Evolutionary conservation across 2,888 invertebrate genomes (phyloP).

Genomic region (Stenchaetothrips biformis): DNA sequence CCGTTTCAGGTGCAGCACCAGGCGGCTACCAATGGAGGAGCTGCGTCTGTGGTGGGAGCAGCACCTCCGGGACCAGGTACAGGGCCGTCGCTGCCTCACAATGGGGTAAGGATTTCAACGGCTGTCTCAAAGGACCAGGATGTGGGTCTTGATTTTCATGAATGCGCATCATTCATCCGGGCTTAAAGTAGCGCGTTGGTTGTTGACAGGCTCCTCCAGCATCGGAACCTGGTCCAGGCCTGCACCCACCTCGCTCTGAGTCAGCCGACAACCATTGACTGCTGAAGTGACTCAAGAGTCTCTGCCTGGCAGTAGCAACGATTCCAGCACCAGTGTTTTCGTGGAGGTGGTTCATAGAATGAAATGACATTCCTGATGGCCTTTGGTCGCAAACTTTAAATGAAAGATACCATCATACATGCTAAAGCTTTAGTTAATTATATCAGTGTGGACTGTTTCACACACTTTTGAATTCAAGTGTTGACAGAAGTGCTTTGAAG

Average conservation of each 20-base stretch:
- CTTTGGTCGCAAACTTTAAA: background rate
- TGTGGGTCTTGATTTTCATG: background rate
- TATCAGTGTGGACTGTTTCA: background rate
- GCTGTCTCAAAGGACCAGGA: background rate
- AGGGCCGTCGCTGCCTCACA: background rate
- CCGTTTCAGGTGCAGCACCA: conserved; percentile 20
- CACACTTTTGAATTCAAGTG: background rate
- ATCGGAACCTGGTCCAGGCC: background rate
- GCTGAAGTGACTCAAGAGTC: background rate
- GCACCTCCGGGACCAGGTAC: background rate
- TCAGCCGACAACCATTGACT: background rate
- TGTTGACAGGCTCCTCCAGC: conserved; percentile 17
- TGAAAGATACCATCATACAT: background rate
- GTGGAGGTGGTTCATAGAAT: background rate
- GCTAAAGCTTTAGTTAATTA: conserved; percentile 5
- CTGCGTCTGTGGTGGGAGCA: background rate
- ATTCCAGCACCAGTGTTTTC: background rate
- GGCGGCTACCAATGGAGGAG: conserved; percentile 4
- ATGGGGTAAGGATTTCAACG: background rate
- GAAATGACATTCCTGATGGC: background rate
- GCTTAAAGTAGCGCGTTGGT: background rate
- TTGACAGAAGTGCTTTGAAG: background rate
- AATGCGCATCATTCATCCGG: background rate
- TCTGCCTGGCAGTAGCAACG: background rate
- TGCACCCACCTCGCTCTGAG: background rate